Conservation (phyloP, 2,113 vertebrate genomes). For the Talpa occidentalis region DNA sequence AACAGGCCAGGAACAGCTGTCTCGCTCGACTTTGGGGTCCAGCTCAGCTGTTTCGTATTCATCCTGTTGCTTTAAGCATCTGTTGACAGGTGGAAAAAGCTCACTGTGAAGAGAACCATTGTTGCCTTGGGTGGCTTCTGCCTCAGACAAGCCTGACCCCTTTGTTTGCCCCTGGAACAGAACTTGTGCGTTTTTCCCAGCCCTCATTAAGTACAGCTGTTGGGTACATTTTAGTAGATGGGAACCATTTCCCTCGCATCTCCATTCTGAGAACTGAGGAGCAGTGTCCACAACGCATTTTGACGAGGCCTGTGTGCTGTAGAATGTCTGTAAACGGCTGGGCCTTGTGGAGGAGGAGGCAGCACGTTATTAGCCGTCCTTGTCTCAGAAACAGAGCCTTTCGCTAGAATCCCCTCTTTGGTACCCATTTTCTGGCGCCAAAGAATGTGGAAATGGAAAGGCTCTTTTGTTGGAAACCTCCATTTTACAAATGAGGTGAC, state of each 20-base stretch:
- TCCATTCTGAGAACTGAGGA: background rate
- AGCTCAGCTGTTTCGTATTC: slow-evolving; percentile 78
- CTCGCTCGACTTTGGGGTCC: slow-evolving; percentile 57
- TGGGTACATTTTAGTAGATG: slow-evolving; percentile 43
- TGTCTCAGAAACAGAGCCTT: background rate
- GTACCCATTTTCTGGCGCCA: background rate
- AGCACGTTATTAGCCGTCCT: background rate
- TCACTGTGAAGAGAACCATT: slow-evolving; percentile 75
- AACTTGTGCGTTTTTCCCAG: slow-evolving; percentile 1
- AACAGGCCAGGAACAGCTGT: slow-evolving; percentile 75
- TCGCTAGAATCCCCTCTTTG: background rate
- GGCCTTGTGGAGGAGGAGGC: background rate
- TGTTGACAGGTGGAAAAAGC: slow-evolving; percentile 79
- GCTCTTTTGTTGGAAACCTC: background rate
- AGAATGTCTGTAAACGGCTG: slow-evolving; percentile 30
- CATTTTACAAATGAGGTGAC: background rate
- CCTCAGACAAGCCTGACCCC: slow-evolving; percentile 63
- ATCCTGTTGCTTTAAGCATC: slow-evolving; percentile 78
- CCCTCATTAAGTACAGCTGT: slow-evolving; percentile 73
- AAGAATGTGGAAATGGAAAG: background rate
- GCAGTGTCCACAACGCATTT: slow-evolving; percentile 7
- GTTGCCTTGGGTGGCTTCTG: slow-evolving; percentile 71
- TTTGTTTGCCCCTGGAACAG: slow-evolving; percentile 64
- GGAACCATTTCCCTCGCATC: slow-evolving; percentile 57
- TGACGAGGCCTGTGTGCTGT: background rate